Conservation (phyloP, 37 sponge, comb jelly and placozoan genomes). For the Eunapius fragilis region DNA sequence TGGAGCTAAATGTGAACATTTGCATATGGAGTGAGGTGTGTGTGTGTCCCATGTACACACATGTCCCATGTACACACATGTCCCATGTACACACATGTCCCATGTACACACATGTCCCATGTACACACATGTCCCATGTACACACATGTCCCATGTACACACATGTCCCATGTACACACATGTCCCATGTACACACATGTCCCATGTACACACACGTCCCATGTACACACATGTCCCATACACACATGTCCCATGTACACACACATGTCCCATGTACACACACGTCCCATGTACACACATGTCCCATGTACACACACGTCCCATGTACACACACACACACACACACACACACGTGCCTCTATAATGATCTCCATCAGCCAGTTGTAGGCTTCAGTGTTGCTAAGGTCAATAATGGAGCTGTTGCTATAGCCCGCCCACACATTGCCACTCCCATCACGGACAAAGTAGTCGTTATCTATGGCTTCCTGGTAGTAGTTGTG, state of each 20-base stretch:
- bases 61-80: too few species aligned
- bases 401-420: slow-evolving; percentile 63
- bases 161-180: background rate
- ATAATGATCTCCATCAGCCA: slow-evolving; percentile 72
- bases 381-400: slow-evolving; percentile 63
- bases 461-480: slow-evolving; percentile 56
- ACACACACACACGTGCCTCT: slow-evolving; percentile 22
- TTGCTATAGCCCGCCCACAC: slow-evolving; percentile 78
- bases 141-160: background rate
- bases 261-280: slow-evolving; percentile 18
- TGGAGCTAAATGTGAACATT: too few species aligned
- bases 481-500: slow-evolving; percentile 80
- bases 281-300: background rate
- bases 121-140: too few species aligned
- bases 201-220: slow-evolving; percentile 3
- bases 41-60: too few species aligned
- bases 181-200: background rate
- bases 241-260: background rate
- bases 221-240: background rate
- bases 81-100: too few species aligned
- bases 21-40: too few species aligned
- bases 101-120: too few species aligned
- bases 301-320: background rate
- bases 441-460: slow-evolving; percentile 37
- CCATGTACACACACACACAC: background rate